Base-by-base conservation (phyloP, 2,888 invertebrate species). In the Lumbricus terrestris region DNA sequence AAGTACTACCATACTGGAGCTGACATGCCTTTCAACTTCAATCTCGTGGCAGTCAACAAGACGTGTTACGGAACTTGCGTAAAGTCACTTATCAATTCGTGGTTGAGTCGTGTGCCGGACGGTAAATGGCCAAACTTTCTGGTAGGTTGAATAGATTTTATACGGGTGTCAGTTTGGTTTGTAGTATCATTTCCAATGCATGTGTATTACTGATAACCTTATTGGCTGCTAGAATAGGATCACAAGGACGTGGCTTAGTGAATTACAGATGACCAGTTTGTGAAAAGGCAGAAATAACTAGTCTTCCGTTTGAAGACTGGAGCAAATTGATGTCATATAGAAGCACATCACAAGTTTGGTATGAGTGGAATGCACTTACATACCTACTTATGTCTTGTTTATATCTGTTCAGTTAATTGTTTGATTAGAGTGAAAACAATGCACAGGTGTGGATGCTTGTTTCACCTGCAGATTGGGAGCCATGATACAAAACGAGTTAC, bases 401-500 rank as follows among this genome's bases (percentile, higher is more conserved):
- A 16, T 47, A 34, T 5, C 42, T 54, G 47, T 88, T n/a, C 40
- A 20, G 40, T n/a, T 20, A 20, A 34, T 8, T n/a, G 23, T 18
- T 40, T 38, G 34, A 35, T n/a, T 38, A 38, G 23, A 38, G n/a
- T 88, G 40, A 34, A 23, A 88, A 38, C 23, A 88, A 34, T 42
- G 34, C 69, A 54, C 29, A 33, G 1, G 34, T 47, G 1, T 40
- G 29, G n/a, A 88, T 38, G 37, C 11, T 85, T 47, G 20, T 47
- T 23, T 47, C 20, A 47, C 47, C 88, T 54, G 8, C 89, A 94
- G 94, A 92, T 93, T 29, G 94, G 94, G 16, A 94, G 94, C 92
- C 94, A 94, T 89, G 94, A 94, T 92, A 92, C 91, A 38, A 88
- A 88, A 6, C 93, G 95, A 15, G 90, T 95, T 8, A 94, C 95